Base-by-base conservation (phyloP, 2,888 invertebrate genomes). In the Eurytoma adleriae region DNA sequence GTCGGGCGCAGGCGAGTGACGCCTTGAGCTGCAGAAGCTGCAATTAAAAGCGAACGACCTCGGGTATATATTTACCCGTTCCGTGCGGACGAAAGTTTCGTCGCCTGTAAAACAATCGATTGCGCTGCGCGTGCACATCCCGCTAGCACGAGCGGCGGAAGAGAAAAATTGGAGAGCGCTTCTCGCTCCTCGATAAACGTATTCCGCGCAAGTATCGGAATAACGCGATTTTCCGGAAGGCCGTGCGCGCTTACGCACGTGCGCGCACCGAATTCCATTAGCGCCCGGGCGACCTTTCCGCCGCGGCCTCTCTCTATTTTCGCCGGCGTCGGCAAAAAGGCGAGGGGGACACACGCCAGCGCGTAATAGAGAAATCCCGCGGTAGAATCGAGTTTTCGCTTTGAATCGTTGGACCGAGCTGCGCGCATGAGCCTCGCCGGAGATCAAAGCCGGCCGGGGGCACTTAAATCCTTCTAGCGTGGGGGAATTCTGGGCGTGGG, bases 391-490 rank as follows among this genome's bases (percentile, higher is more conserved):
- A 74, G 66, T 57, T 74, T 56, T 54, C 64, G 18, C 73, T 73
- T 73, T 73, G 64, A 64, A 52, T 50, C 71, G 12, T 30, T 4
- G 30, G 20, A 57, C 12, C 5, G 12, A 13, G 13, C 14, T 10
- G 20, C 18, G 18, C 16, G 20, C 12, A 16, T 16, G 13, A 2
- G 27, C 18, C 24, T 24, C 24, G 24, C 24, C 24, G 24, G 52
- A 76, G 61, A 76, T 76, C 76, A 76, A 76, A 76, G 76, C 67
- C 30, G 18, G 2, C 20, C 40, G 24, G 48, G 30, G 72, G 62
- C 76, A 62, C 76, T 69, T 76, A 62, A 74, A 74, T 74, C 66
- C 66, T 66, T 66, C n/a, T 64, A 56, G n/a, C 12, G 40, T 16
- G n/a, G 69, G 50, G 52, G 16, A 24, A 57, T 40, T 56, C 18